A percentile compares a stretch with the other conserved stretches of the same genome.
Evolutionary conservation across 1,140 invertebrate genomes (phyloP).

Genomic region (Trichogramma pretiosum): DNA sequence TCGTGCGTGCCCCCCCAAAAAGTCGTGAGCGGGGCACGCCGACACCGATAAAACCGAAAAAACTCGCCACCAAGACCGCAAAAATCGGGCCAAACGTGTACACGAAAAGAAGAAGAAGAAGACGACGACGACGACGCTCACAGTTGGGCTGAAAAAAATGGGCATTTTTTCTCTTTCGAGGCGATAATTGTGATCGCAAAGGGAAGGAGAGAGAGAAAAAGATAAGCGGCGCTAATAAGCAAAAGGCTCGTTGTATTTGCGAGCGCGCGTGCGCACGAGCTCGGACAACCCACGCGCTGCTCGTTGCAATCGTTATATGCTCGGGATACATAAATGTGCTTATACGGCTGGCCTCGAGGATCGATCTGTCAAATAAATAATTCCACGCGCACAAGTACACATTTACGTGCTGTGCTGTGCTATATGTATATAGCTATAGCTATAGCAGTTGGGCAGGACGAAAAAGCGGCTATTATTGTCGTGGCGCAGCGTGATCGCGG

Average conservation of each 20-base stretch:
- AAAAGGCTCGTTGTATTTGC: too few relatives aligned
- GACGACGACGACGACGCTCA: too few relatives aligned
- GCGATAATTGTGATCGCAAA: background rate
- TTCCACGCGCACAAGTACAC: conserved; percentile 16
- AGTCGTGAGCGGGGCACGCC: too few relatives aligned
- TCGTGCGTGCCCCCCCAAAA: too few relatives aligned
- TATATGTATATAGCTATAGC: too few relatives aligned
- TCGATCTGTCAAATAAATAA: conserved; percentile 30
- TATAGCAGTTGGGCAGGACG: too few relatives aligned
- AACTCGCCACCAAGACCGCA: background rate
- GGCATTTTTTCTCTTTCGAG: conserved; percentile 6
- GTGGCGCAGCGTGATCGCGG: too few relatives aligned
- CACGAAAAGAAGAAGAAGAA: too few relatives aligned
- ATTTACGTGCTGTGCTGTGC: conserved; percentile 23
- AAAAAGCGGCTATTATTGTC: too few relatives aligned
- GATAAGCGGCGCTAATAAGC: background rate
- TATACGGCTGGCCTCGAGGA: conserved; percentile 21
- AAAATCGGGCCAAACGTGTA: conserved; percentile 1
- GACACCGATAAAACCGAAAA: background rate
- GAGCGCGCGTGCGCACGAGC: background rate
- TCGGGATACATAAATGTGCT: conserved; percentile 16
- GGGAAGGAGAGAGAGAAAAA: too few relatives aligned
- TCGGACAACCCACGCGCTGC: too few relatives aligned
- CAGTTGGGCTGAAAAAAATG: too few relatives aligned
- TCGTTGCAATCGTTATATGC: conserved; percentile 5